Evolutionary conservation across 2,888 invertebrate genomes (phyloP).

Genomic region (Lepidochitona cinerea): DNA sequence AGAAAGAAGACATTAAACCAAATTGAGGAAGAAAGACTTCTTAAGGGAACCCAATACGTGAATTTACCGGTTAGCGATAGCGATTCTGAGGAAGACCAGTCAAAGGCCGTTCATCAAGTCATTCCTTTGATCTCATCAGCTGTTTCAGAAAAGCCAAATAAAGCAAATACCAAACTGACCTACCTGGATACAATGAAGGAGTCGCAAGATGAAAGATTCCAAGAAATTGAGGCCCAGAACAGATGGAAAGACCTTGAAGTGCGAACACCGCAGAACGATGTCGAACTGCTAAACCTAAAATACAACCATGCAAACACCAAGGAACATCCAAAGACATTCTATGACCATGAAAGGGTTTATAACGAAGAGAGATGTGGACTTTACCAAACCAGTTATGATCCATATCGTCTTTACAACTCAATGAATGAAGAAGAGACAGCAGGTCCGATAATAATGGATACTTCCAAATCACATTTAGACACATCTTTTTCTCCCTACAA

Average conservation of each 20-base stretch:
- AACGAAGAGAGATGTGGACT: slow-evolving; percentile 65
- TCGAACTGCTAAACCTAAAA: slow-evolving; percentile 56
- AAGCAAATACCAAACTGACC: too few relatives aligned
- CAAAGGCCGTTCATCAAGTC: slow-evolving; percentile 38
- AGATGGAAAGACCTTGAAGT: slow-evolving; percentile 58
- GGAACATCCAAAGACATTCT: slow-evolving; percentile 60
- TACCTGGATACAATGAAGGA: slow-evolving; percentile 45
- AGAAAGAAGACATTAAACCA: slow-evolving; percentile 57
- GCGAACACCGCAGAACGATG: slow-evolving; percentile 56
- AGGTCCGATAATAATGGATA: slow-evolving; percentile 55
- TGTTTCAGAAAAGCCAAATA: slow-evolving; percentile 32
- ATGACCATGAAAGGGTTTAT: slow-evolving; percentile 65
- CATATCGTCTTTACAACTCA: slow-evolving; percentile 52
- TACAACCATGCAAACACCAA: slow-evolving; percentile 42
- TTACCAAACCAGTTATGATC: slow-evolving; percentile 65
- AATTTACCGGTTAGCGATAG: slow-evolving; percentile 51
- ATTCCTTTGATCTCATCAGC: slow-evolving; percentile 28
- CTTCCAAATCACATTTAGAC: slow-evolving; percentile 52
- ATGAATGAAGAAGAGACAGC: slow-evolving; percentile 54
- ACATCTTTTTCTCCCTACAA: slow-evolving; percentile 42
- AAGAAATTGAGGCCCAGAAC: slow-evolving; percentile 66
- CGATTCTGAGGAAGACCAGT: slow-evolving; percentile 34
- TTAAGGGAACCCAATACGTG: slow-evolving; percentile 57
- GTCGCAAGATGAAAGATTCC: slow-evolving; percentile 39
- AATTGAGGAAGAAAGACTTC: slow-evolving; percentile 56